phyloP scores from a whole-genome alignment of 2,888 invertebrate species.

The Crioceris asparagi region DNA sequence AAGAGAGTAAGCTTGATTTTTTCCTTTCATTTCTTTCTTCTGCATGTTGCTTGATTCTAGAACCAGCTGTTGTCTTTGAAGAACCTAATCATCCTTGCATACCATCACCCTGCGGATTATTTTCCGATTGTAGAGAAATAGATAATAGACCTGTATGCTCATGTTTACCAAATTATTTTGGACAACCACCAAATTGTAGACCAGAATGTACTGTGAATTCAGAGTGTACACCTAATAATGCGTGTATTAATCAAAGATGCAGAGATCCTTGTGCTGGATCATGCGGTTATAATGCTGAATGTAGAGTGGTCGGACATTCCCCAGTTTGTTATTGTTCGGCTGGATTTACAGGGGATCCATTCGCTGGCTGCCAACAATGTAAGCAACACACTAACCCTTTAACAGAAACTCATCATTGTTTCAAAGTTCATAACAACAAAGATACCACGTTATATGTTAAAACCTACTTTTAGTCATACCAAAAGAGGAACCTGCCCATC shows the following conservation, averaged over 20 bases:
- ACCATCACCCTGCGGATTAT: slow-evolving; percentile 68
- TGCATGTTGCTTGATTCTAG: slow-evolving; percentile 27
- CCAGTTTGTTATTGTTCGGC: slow-evolving; percentile 63
- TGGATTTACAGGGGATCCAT: slow-evolving; percentile 68
- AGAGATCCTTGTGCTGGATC: slow-evolving; percentile 64
- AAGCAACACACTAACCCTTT: slow-evolving; percentile 18
- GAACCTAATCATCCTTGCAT: slow-evolving; percentile 46
- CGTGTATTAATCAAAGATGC: slow-evolving; percentile 62
- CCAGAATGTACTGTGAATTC: slow-evolving; percentile 65
- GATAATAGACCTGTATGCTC: slow-evolving; percentile 62
- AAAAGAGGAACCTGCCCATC: slow-evolving; percentile 44
- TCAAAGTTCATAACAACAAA: neutral
- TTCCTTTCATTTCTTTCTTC: slow-evolving; percentile 4
- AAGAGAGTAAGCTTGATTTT: slow-evolving; percentile 47
- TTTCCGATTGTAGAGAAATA: slow-evolving; percentile 59
- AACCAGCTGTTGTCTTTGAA: slow-evolving; percentile 25
- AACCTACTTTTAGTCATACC: slow-evolving; percentile 38
- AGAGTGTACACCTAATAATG: slow-evolving; percentile 61
- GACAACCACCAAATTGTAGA: slow-evolving; percentile 68
- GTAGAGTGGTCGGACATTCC: slow-evolving; percentile 58
- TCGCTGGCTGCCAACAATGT: slow-evolving; percentile 55
- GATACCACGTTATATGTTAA: neutral
- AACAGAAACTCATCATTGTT: neutral
- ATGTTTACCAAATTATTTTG: slow-evolving; percentile 62
- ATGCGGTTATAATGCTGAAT: slow-evolving; percentile 62